Evolutionary conservation across 2,113 vertebrate species (phyloP).

Genomic region (Spea bombifrons): DNA sequence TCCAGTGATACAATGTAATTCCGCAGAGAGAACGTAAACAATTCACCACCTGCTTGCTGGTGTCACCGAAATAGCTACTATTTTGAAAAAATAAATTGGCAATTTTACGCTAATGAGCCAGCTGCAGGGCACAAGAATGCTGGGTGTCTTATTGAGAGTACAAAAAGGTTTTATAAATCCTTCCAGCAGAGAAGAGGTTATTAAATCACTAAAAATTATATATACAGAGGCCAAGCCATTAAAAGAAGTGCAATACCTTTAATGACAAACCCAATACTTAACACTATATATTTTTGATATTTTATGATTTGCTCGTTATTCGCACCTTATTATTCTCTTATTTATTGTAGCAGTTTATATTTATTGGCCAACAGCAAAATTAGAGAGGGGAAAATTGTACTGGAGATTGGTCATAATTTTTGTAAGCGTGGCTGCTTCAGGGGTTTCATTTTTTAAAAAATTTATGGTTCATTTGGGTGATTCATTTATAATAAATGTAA

Average conservation of each 20-base stretch:
- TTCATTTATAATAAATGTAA: too few species aligned
- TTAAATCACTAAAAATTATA: slow-evolving; percentile 16
- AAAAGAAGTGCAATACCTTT: background rate
- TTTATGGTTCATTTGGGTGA: too few species aligned
- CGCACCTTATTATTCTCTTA: too few species aligned
- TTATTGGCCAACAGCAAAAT: too few species aligned
- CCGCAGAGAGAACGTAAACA: slow-evolving; percentile 34
- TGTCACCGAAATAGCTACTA: slow-evolving; percentile 43
- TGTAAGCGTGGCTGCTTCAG: too few species aligned
- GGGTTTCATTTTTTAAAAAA: too few species aligned
- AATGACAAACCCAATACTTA: background rate
- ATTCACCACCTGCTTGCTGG: slow-evolving; percentile 35
- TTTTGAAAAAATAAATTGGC: slow-evolving; percentile 44
- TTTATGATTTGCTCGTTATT: too few species aligned
- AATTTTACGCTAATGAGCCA: slow-evolving; percentile 46
- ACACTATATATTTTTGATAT: too few species aligned
- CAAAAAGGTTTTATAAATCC: slow-evolving; percentile 34
- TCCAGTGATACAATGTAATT: slow-evolving; percentile 43
- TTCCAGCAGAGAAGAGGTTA: slow-evolving; percentile 23
- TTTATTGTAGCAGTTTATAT: too few species aligned
- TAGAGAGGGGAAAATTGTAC: too few species aligned
- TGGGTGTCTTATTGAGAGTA: slow-evolving; percentile 11
- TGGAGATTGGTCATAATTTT: too few species aligned
- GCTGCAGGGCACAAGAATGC: slow-evolving; percentile 31
- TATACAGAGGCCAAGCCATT: background rate